Percentiles rank a stretch among this genome's conserved stretches.
Evolutionary conservation across 1,140 invertebrate species (phyloP).

Genomic region (Temnothorax nylanderi): DNA sequence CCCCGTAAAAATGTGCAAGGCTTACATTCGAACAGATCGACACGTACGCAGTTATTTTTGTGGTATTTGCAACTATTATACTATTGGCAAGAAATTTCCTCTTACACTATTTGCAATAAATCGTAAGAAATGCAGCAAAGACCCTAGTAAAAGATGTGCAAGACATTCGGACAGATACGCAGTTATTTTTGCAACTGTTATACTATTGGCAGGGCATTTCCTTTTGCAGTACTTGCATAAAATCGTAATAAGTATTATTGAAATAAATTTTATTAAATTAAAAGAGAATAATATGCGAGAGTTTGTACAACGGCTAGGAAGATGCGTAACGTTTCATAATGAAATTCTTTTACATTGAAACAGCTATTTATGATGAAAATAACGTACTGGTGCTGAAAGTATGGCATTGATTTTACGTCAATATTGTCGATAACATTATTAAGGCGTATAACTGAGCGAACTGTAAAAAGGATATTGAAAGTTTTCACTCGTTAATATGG

Average conservation of each 20-base stretch:
- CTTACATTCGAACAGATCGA: background rate
- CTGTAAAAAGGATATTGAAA: background rate
- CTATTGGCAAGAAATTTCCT: background rate
- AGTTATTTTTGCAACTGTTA: background rate
- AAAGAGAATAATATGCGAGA: background rate
- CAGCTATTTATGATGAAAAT: constrained; percentile 20
- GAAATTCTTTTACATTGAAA: constrained; percentile 19
- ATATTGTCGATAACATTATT: constrained; percentile 12
- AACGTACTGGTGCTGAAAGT: background rate
- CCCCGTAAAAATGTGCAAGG: background rate
- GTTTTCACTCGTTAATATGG: background rate
- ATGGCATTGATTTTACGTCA: constrained; percentile 41
- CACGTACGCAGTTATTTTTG: too few relatives aligned
- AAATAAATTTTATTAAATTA: constrained; percentile 20
- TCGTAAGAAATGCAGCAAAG: too few relatives aligned
- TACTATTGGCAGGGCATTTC: background rate
- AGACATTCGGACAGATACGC: background rate
- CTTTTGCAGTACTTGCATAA: background rate
- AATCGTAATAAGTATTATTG: background rate
- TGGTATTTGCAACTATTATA: too few relatives aligned
- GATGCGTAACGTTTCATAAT: background rate
- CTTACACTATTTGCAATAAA: background rate
- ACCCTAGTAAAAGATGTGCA: background rate
- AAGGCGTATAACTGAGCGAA: background rate
- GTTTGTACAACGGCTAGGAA: background rate